phyloP scores from a whole-genome alignment of 2,888 invertebrate species.

The Philopedon plagiatum region DNA sequence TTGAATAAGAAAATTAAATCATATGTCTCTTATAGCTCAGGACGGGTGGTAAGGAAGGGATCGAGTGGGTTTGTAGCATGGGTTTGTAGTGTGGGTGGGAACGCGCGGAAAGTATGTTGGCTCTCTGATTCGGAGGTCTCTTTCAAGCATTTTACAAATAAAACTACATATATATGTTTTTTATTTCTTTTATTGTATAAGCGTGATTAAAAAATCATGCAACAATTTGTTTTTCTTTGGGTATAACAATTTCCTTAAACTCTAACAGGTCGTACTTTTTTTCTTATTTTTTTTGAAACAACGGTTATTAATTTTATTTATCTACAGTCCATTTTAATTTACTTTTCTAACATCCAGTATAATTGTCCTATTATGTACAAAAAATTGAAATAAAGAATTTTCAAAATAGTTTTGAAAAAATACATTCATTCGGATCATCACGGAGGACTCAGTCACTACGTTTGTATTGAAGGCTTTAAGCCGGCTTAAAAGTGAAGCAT shows the following conservation, averaged over 20 bases:
- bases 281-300: slow-evolving; percentile 39
- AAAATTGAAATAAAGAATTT: slow-evolving; percentile 19
- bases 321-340: slow-evolving; percentile 46
- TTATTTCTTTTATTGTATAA: slow-evolving; percentile 57
- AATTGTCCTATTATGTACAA: slow-evolving; percentile 46
- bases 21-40: too few relatives aligned
- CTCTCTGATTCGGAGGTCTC: too few relatives aligned
- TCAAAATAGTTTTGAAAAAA: not conserved
- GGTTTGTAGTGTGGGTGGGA: too few relatives aligned
- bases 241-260: slow-evolving; percentile 49
- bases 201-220: slow-evolving; percentile 71
- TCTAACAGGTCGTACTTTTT: slow-evolving; percentile 48
- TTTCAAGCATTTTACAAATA: too few relatives aligned
- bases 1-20: too few relatives aligned
- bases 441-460: not conserved
- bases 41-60: too few relatives aligned
- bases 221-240: slow-evolving; percentile 61
- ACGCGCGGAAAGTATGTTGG: too few relatives aligned
- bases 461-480: too few relatives aligned
- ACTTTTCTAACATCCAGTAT: slow-evolving; percentile 47
- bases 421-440: not conserved
- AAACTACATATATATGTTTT: not conserved
- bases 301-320: slow-evolving; percentile 42
- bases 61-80: too few relatives aligned
- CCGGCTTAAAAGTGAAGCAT: too few relatives aligned